Evolutionary conservation across 1,140 invertebrate genomes (phyloP).

Genomic region (Bicyclus anynana): DNA sequence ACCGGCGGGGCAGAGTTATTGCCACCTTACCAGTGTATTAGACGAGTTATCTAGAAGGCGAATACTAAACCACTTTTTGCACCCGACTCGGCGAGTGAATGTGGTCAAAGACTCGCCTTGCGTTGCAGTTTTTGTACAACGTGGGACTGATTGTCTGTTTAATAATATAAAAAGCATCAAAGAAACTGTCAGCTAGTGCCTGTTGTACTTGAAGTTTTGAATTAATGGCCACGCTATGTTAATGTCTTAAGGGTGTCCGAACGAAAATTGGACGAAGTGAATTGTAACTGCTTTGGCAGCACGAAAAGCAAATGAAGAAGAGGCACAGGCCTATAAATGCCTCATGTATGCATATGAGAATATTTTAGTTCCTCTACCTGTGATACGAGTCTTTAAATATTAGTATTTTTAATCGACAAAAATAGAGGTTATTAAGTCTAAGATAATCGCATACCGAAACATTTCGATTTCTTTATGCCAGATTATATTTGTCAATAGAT

Average conservation of each 20-base stretch:
- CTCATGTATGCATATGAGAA: too few species aligned
- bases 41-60: constrained; percentile 29
- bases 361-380: too few species aligned
- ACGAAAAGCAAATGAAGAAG: too few species aligned
- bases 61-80: constrained; percentile 45
- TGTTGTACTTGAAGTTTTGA: background rate
- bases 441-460: too few species aligned
- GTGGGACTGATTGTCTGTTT: constrained; percentile 15
- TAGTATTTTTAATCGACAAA: too few species aligned
- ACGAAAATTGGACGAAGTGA: background rate
- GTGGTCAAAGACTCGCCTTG: constrained; percentile 32
- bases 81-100: constrained; percentile 18
- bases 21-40: constrained; percentile 35
- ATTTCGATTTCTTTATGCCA: too few species aligned
- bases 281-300: too few species aligned
- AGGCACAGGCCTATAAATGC: too few species aligned
- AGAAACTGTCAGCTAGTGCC: too few species aligned
- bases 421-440: too few species aligned
- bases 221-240: background rate
- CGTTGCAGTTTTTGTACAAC: constrained; percentile 27
- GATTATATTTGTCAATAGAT: too few species aligned
- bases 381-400: too few species aligned
- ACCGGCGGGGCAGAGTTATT: constrained; percentile 27
- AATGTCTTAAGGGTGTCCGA: background rate
- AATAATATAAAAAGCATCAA: constrained; percentile 1